Conservation (phyloP, 2,888 invertebrate species). For the Leptinotarsa rubiginosa region DNA sequence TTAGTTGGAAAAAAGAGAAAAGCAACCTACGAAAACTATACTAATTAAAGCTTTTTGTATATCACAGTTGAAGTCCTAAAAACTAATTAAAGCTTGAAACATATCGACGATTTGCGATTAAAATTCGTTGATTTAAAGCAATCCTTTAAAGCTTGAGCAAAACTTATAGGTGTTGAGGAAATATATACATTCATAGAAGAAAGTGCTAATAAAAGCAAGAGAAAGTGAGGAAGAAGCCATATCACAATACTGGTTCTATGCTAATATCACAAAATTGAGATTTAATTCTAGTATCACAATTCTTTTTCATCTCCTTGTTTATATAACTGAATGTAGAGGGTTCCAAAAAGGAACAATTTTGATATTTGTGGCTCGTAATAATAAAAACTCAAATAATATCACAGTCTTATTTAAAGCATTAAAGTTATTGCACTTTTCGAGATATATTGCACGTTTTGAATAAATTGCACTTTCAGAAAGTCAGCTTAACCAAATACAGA, state of each 20-base stretch:
- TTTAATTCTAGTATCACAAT: neutral
- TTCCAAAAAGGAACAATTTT: neutral
- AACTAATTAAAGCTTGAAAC: conserved; percentile 41
- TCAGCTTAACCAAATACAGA: conserved; percentile 43
- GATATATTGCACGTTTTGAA: conserved; percentile 37
- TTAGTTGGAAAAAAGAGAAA: conserved; percentile 28
- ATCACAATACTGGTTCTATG: conserved; percentile 28
- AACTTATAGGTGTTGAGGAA: conserved; percentile 58
- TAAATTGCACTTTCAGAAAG: conserved; percentile 41
- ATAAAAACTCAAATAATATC: conserved; percentile 25
- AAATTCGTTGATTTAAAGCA: conserved; percentile 33
- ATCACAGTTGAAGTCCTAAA: conserved; percentile 41
- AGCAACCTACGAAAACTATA: conserved; percentile 27
- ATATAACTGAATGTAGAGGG: too few species aligned
- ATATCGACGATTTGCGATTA: conserved; percentile 7
- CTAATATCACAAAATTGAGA: conserved; percentile 9
- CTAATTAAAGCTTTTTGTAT: conserved; percentile 45
- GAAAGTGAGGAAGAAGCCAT: conserved; percentile 26
- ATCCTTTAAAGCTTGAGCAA: conserved; percentile 65
- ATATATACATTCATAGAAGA: conserved; percentile 34
- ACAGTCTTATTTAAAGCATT: conserved; percentile 30
- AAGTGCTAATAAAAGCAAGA: conserved; percentile 39
- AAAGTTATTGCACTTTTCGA: conserved; percentile 34
- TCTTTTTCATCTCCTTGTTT: neutral
- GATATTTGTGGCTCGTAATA: neutral